Conservation (phyloP, 2,888 invertebrate species). For the Deroplatys truncata region DNA sequence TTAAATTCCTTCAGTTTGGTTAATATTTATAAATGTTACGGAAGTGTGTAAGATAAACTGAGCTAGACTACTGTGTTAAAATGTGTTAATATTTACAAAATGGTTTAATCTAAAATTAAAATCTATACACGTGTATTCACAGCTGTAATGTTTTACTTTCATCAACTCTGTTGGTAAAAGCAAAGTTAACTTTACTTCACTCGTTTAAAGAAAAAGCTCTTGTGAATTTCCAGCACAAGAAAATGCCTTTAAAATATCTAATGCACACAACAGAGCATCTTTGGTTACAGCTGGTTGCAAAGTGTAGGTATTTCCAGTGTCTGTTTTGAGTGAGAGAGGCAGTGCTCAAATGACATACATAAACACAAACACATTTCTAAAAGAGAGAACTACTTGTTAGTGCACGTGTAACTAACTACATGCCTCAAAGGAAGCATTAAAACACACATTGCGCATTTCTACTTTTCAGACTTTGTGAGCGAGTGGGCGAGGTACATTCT, state of each 20-base stretch:
- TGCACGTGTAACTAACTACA: neutral
- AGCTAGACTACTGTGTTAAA: no score
- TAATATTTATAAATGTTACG: no score
- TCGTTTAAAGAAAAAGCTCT: neutral
- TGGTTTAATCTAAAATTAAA: no score
- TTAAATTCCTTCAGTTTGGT: no score
- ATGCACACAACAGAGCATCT: no score
- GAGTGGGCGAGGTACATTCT: constrained; percentile 7
- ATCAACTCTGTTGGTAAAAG: neutral
- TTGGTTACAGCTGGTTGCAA: neutral
- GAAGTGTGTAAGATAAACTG: no score
- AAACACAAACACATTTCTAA: neutral
- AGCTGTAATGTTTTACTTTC: no score
- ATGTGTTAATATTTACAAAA: no score
- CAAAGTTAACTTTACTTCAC: neutral
- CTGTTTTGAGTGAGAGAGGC: neutral
- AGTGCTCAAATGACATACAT: neutral
- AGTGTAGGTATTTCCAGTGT: neutral
- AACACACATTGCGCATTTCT: neutral
- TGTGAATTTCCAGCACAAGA: neutral
- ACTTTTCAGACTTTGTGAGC: neutral
- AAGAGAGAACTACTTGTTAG: neutral
- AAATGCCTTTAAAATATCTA: neutral
- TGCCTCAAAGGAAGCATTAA: neutral
- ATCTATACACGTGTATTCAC: no score